Percentiles rank a stretch among this genome's conserved stretches.
Evolutionary conservation across 2,888 invertebrate species (phyloP).

Genomic region (Cistogaster globosa): DNA sequence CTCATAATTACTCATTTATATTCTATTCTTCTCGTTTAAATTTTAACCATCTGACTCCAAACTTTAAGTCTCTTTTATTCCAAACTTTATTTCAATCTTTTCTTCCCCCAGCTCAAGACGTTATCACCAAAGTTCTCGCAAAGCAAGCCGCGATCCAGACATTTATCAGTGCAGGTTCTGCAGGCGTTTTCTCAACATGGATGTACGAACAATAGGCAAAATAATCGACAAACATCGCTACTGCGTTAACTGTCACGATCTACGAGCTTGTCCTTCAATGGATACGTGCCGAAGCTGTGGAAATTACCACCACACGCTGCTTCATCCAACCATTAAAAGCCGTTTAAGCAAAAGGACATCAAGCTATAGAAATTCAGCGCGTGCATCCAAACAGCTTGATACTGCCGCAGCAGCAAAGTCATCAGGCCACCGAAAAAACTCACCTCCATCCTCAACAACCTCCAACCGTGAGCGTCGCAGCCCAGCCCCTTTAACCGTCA

Average conservation of each 20-base stretch:
- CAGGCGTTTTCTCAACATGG: background rate
- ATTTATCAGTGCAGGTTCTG: slow-evolving; percentile 7
- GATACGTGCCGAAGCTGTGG: slow-evolving; percentile 1
- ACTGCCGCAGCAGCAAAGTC: too few species aligned
- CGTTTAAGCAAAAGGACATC: background rate
- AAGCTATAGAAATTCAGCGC: too few species aligned
- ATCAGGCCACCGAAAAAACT: too few species aligned
- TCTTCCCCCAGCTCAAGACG: background rate
- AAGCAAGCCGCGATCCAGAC: background rate
- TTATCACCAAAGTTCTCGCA: background rate
- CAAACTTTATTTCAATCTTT: background rate
- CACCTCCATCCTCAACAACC: too few species aligned
- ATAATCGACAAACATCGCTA: background rate
- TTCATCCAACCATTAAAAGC: background rate
- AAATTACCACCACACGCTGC: background rate
- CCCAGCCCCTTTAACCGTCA: background rate
- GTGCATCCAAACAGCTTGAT: too few species aligned
- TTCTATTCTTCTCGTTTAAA: too few species aligned
- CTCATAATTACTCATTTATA: too few species aligned
- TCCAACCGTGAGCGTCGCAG: background rate
- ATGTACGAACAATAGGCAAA: background rate
- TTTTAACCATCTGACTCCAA: too few species aligned
- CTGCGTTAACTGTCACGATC: background rate
- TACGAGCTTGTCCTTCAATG: background rate
- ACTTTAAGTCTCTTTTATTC: too few species aligned